Conservation (phyloP, 2,797 vertebrate genomes). For the Platalea minor region DNA sequence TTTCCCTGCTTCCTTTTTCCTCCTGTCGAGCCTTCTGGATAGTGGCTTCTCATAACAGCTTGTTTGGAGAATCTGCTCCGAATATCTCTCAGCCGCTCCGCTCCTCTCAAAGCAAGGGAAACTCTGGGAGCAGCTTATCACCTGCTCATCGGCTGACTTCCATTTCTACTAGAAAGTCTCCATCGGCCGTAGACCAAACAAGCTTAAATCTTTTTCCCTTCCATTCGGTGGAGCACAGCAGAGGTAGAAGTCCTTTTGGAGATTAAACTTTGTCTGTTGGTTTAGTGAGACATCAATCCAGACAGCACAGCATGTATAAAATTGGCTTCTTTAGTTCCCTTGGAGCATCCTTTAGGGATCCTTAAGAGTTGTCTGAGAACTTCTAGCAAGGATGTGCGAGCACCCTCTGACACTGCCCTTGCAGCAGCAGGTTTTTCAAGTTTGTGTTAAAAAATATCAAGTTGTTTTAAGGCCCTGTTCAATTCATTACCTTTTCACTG, state of each 20-base stretch:
- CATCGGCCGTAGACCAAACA: fast-evolving
- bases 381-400: neutral
- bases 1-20: conserved; percentile 41
- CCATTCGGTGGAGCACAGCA: neutral
- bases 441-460: neutral
- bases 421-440: neutral
- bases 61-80: conserved; percentile 1
- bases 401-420: neutral
- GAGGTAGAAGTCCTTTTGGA: neutral
- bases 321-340: neutral
- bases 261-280: neutral
- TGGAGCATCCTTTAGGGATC: neutral
- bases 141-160: neutral
- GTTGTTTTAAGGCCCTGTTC: conserved; percentile 1
- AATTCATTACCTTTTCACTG: neutral
- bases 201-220: conserved; percentile 2
- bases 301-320: neutral
- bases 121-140: neutral
- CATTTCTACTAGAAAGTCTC: neutral
- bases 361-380: neutral
- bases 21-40: conserved; percentile 53
- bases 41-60: neutral
- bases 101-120: neutral
- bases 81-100: neutral
- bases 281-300: neutral